Conservation (phyloP, 1,140 invertebrate genomes). For the Rhynchophorus ferrugineus region DNA sequence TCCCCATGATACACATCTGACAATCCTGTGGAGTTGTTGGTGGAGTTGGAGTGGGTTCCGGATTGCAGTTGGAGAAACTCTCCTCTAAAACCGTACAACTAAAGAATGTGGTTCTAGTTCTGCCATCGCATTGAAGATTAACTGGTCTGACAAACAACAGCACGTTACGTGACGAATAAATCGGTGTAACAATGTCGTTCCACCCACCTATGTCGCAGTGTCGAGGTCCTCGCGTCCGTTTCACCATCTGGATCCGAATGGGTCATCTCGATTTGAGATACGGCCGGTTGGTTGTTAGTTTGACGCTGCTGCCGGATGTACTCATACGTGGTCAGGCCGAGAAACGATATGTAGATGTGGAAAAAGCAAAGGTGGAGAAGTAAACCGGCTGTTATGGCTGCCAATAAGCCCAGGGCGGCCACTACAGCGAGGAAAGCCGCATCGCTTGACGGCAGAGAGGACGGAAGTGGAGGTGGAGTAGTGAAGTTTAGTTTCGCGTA, state of each 20-base stretch:
- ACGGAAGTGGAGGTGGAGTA: constrained; percentile 23
- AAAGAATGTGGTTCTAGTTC: constrained; percentile 38
- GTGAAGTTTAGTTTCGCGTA: constrained; percentile 21
- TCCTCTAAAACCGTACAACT: constrained; percentile 40
- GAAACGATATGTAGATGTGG: constrained; percentile 77
- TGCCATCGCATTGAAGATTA: constrained; percentile 36
- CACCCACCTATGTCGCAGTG: constrained; percentile 25
- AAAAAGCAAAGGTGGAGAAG: constrained; percentile 84
- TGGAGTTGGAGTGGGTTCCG: constrained; percentile 36
- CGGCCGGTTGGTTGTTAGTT: constrained; percentile 15
- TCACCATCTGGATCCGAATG: constrained; percentile 1
- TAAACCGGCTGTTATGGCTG: constrained; percentile 66
- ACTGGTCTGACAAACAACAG: constrained; percentile 29
- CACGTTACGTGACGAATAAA: neutral
- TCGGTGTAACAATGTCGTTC: neutral
- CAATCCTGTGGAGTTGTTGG: constrained; percentile 41
- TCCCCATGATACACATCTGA: constrained; percentile 35
- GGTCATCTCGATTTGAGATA: neutral
- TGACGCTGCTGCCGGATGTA: constrained; percentile 63
- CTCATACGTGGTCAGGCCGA: constrained; percentile 85
- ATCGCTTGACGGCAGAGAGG: constrained; percentile 41
- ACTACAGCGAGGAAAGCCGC: constrained; percentile 58
- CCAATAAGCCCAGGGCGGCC: constrained; percentile 57
- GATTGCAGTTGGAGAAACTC: constrained; percentile 30
- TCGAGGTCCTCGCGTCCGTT: constrained; percentile 6